Evolutionary conservation across 2,113 vertebrate genomes (phyloP).

Genomic region (Chlorodrepanis virens): DNA sequence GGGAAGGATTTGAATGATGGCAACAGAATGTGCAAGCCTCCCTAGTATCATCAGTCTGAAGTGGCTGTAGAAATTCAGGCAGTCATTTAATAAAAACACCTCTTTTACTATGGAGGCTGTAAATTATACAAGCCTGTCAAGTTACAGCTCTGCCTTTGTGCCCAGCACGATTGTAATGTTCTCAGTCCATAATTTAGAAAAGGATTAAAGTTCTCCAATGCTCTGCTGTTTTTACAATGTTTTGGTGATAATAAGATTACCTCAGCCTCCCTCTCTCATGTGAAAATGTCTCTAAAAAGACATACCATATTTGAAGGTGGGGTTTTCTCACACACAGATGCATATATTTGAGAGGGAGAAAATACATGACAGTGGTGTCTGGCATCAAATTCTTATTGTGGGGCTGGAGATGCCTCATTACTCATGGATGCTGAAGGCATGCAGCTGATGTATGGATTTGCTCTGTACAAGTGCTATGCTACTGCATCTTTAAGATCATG

Average conservation of each 20-base stretch:
- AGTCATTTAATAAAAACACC: constrained; percentile 49
- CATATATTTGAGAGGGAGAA: constrained; percentile 13
- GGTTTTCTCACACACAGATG: constrained; percentile 47
- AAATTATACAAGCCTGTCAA: constrained; percentile 63
- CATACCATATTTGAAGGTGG: constrained; percentile 33
- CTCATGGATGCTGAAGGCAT: neutral
- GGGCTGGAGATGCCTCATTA: constrained; percentile 7
- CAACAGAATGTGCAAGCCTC: constrained; percentile 43
- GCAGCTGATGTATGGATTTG: neutral
- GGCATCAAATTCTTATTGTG: constrained; percentile 1
- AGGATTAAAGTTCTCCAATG: constrained; percentile 69
- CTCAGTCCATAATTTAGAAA: constrained; percentile 77
- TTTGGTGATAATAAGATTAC: constrained; percentile 64
- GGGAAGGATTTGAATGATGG: constrained; percentile 25
- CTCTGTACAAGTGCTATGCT: neutral
- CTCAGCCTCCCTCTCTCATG: constrained; percentile 39
- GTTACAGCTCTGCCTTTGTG: constrained; percentile 76
- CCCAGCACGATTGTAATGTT: constrained; percentile 76
- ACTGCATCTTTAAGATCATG: neutral
- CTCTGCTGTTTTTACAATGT: constrained; percentile 46
- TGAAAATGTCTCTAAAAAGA: constrained; percentile 34
- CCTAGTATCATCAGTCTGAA: constrained; percentile 18
- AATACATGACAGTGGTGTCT: neutral
- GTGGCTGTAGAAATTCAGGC: constrained; percentile 49
- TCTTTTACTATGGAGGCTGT: constrained; percentile 53